Base-by-base conservation (phyloP, 2,797 vertebrate genomes). In the Morelia viridis region DNA sequence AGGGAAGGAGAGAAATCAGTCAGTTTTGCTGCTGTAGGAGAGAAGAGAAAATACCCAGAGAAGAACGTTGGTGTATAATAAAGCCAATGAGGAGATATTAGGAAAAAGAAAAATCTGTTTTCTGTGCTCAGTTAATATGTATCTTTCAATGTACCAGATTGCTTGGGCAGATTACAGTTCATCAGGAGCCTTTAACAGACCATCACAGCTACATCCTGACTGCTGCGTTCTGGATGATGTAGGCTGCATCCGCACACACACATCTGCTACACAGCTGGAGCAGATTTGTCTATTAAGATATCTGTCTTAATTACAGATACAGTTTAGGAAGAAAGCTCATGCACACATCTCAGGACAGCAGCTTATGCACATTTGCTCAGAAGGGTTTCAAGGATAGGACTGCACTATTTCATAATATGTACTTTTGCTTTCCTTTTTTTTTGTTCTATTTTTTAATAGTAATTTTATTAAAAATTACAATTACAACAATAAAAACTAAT, bases 181-280 rank as follows among this genome's bases (percentile, higher is more conserved):
- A 94, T 85, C 89, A 94, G 86, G 83, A 94, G 60, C 50, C 90
- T 57, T 64, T 95, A 26, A 90, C 61, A 92, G 85, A 93, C 0
- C 0, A 57, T 26, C 60, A 65, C 0, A 0, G 68, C 28, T 80
- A 88, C 94, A 93, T 90, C 94, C 93, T 92, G 80, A 86, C 41
- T 90, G 94, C 87, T 94, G 88, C 62, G 93, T 92, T 95, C 94
- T 95, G 91, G 93, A 94, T 94, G 85, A 0, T 0, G 50, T 65
- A 92, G 58, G 50, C 61, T 26, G 8, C 61, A 22, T 80, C 57
- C 62, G n/a, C 8, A 83, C 13, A 91, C 26, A 71, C 4, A 95
- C 95, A 96, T 95, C 92, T 94, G 94, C 83, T 86, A 90, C 96
- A 94, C 93, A 94, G 93, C 92, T 95, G 95, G 92, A 94, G 76